These are phyloP conservation scores for Stegastes partitus DNA, from an alignment of 2,113 vertebrate genomes.

Conservation along the genomic window DNA sequence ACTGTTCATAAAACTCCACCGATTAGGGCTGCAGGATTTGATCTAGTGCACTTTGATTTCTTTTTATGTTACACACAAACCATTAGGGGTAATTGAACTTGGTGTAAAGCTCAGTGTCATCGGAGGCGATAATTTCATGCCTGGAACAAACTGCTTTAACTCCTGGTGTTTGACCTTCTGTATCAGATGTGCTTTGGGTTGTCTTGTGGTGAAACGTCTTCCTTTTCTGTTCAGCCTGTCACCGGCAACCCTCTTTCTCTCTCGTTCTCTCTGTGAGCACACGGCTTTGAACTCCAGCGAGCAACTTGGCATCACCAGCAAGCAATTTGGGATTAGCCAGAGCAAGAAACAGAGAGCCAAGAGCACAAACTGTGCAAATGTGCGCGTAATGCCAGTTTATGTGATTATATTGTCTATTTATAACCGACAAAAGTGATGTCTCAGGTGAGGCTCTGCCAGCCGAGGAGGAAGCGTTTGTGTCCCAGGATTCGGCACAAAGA, in stretches of 20 bases:
- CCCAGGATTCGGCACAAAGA: background rate
- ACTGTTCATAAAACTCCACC: slow-evolving; percentile 37
- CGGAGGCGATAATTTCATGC: slow-evolving; percentile 1
- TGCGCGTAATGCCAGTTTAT: slow-evolving; percentile 29
- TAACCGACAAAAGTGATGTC: slow-evolving; percentile 29
- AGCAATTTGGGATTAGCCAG: slow-evolving; percentile 61
- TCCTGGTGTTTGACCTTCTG: slow-evolving; percentile 1
- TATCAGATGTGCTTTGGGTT: background rate
- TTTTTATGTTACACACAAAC: slow-evolving; percentile 11
- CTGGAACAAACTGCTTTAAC: slow-evolving; percentile 23
- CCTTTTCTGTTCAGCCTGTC: slow-evolving; percentile 1
- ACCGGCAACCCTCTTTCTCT: background rate
- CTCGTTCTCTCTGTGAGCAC: background rate
- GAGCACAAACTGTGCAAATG: slow-evolving; percentile 28
- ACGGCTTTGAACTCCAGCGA: slow-evolving; percentile 32
- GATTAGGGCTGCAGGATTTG: background rate
- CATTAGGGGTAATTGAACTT: slow-evolving; percentile 19
- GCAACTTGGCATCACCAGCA: slow-evolving; percentile 42
- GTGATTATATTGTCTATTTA: slow-evolving; percentile 50
- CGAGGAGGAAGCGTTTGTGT: slow-evolving; percentile 11
- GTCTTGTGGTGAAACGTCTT: background rate
- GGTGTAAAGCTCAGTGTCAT: slow-evolving; percentile 8
- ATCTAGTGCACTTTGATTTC: slow-evolving; percentile 29
- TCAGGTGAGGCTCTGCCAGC: slow-evolving; percentile 39
- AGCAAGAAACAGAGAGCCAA: slow-evolving; percentile 18